Evolutionary conservation across 2,888 invertebrate genomes (phyloP).

Genomic region (Cephus pulcher): DNA sequence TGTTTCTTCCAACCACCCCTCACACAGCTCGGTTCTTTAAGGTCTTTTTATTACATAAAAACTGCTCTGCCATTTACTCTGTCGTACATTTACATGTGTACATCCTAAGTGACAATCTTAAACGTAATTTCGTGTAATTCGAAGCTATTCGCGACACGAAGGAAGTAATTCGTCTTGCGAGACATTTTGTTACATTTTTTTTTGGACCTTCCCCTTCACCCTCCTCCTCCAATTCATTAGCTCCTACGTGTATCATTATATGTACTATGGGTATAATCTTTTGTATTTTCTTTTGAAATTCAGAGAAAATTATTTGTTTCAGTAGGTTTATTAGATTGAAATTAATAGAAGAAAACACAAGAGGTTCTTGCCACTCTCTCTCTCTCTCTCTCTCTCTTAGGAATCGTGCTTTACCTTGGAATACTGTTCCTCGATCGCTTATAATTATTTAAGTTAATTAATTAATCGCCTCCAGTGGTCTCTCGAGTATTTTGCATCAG

Average conservation of each 20-base stretch:
- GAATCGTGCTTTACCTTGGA: not conserved
- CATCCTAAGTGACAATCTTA: not conserved
- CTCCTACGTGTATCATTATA: not conserved
- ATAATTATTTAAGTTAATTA: not conserved
- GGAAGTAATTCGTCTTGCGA: not conserved
- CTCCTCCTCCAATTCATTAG: not conserved
- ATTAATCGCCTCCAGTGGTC: not conserved
- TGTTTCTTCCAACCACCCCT: not conserved
- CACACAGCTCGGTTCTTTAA: not conserved
- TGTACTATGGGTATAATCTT: not conserved
- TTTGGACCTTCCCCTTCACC: not conserved
- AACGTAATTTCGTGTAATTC: not conserved
- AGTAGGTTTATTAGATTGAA: not conserved
- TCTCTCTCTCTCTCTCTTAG: not conserved
- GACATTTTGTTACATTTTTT: not conserved
- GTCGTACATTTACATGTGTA: not conserved
- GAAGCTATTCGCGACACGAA: not conserved
- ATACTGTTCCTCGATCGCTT: not conserved
- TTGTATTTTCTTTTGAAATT: not conserved
- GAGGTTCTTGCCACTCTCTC: not conserved
- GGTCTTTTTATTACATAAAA: not conserved
- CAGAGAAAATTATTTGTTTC: not conserved
- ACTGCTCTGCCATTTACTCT: not conserved
- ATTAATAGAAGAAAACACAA: not conserved
- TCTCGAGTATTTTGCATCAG: not conserved